A percentile compares a stretch with the other conserved stretches of the same genome.
Conservation (phyloP, 2,797 vertebrate species). For the Apodemus agrarius region DNA sequence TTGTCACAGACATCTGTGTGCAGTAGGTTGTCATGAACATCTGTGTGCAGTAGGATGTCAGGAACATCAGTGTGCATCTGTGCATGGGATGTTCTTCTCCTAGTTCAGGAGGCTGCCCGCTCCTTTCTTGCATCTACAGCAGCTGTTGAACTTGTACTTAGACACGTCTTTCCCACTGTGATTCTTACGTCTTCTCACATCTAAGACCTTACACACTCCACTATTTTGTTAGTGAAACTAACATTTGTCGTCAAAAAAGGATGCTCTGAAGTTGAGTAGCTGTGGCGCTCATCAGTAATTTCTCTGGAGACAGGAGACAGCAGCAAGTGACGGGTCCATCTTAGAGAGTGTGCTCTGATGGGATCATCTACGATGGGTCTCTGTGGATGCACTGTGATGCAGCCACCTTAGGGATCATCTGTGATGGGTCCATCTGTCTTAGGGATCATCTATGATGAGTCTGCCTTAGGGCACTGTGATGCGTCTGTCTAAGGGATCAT, state of each 20-base stretch:
- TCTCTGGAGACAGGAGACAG: neutral
- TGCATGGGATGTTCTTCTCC: neutral
- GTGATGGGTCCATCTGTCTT: no score
- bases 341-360: no score
- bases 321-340: no score
- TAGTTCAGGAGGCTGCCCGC: no score
- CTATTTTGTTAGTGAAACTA: neutral
- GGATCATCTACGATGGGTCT: no score
- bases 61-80: neutral
- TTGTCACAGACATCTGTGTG: no score
- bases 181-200: neutral
- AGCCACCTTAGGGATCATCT: neutral
- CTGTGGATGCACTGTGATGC: no score
- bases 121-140: neutral
- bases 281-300: neutral
- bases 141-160: fast-evolving
- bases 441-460: no score
- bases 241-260: neutral
- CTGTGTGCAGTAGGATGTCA: neutral
- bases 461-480: no score
- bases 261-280: neutral
- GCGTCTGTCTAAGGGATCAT: no score
- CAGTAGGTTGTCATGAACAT: neutral
- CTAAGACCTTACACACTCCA: neutral
- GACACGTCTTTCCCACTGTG: neutral